Evolutionary conservation across 2,888 invertebrate genomes (phyloP), one percentile per base, ranked within the genome.

Genomic region (Diplolepis rosae): DNA sequence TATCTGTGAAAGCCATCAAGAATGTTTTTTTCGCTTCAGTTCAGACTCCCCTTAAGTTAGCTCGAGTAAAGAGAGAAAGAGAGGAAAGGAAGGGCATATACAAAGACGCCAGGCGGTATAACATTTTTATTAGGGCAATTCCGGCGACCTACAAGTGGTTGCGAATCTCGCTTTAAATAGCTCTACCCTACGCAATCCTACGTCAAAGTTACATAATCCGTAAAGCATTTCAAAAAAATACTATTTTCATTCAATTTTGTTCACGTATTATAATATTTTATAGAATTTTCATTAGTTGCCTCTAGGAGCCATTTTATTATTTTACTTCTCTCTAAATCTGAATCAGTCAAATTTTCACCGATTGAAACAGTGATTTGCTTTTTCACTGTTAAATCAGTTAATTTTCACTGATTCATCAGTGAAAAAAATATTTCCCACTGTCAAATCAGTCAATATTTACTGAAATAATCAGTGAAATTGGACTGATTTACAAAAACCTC

Each of bases 81-180:
- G 61, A 61, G 71, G 71, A 68, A 72, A 45, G 68, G 18, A 50
- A 66, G 54, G 51, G 15, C 48, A 65, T 68, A 24, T 79, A 66
- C 76, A 48, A 76, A 78, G 50, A 67, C 71, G 77, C 72, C 75
- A 77, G 81, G 78, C 80, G 78, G 81, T 76, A 78, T 79, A 83
- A 87, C 85, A 81, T 87, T 87, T 87, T 88, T 87, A 87, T 87
- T 87, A 86, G 83, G 83, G 85, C 84, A 84, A 86, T 88, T 85
- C 83, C 77, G 74, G 77, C 78, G 80, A 84, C 83, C 84, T 81
- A 83, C 83, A 80, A 84, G 83, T 81, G 83, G 82, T 82, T 80
- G 82, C 76, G 71, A 74, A 74, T 74, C 54, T 76, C 52, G 70
- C 74, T 74, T 75, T 74, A 71, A 75, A 76, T 76, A 72, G 72